Base-by-base conservation (phyloP, 2,113 vertebrate genomes). In the Osmerus eperlanus region DNA sequence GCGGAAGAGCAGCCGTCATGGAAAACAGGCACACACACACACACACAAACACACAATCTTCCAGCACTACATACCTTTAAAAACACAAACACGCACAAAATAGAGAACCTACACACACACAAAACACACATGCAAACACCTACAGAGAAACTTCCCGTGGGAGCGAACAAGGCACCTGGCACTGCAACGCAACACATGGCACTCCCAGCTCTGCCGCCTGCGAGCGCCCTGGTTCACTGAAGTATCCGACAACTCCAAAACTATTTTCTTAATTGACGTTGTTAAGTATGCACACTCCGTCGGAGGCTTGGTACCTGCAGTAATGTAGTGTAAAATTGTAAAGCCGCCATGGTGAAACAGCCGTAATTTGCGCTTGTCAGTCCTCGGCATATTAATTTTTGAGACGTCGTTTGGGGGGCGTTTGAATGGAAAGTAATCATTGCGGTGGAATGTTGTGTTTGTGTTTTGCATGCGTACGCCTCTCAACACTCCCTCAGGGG, bases 271-370 rank as follows among this genome's bases (percentile, higher is more conserved):
- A 92, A 91, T 92, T 92, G 89, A 90, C 77, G 80, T 84, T 83
- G 78, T 90, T 89, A 91, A 87, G 86, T 78, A 85, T 72, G 83
- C 84, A 80, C 60, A 85, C 77, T 47, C 79, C 81, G 62, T 80
- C 78, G 83, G 80, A 74, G 76, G 75, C 67, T 86, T 83, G 83
- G 79, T 88, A 88, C 82, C 83, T 84, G 77, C 84, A 25, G 80
- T 90, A 88, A 91, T 89, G 85, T 87, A 79, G 82, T 86, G 86
- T 89, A 84, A 86, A 89, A 90, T 86, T 80, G 84, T 88, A 83
- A 81, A 84, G 75, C 81, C 68, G 6, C 65, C 77, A 82, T 84
- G 69, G 75, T 78, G 77, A 83, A 85, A 83, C 80, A 81, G 73
- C 71, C 32, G 65, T 84, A 68, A 85, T 88, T 87, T 81, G 73